phyloP scores from a whole-genome alignment of 2,797 vertebrate species.

The Gouania willdenowi region DNA sequence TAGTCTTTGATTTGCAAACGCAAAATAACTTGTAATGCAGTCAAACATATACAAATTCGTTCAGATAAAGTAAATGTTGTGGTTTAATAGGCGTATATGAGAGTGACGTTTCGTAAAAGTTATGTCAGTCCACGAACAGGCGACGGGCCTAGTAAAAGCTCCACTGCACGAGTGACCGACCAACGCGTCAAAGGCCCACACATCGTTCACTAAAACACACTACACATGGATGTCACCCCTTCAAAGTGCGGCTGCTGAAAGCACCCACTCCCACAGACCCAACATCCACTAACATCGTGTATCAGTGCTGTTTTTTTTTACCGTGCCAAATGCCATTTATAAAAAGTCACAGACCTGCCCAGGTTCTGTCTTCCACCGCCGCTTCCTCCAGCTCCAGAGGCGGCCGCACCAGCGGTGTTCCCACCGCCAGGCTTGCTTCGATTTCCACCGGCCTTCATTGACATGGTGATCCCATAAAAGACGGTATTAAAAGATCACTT shows the following conservation, averaged over 20 bases:
- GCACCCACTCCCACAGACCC: neutral
- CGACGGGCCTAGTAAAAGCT: conserved; percentile 57
- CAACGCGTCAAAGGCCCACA: conserved; percentile 62
- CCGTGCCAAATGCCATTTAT: conserved; percentile 15
- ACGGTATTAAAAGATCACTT: conserved; percentile 61
- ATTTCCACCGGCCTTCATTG: conserved; percentile 91
- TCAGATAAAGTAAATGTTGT: neutral
- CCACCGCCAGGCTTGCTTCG: conserved; percentile 86
- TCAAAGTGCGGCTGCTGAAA: neutral
- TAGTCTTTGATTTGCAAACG: too few relatives aligned
- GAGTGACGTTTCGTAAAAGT: conserved; percentile 26
- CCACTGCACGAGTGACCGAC: conserved; percentile 32
- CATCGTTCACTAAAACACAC: conserved; percentile 20
- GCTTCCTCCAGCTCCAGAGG: conserved; percentile 74
- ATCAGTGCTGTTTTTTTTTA: conserved; percentile 8
- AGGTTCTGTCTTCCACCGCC: conserved; percentile 83
- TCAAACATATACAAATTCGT: too few relatives aligned
- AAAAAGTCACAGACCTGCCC: conserved; percentile 83
- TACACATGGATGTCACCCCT: conserved; percentile 58
- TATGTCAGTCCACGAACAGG: conserved; percentile 21
- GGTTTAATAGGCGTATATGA: conserved; percentile 2
- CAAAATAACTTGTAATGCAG: too few relatives aligned
- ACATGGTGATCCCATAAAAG: conserved; percentile 93
- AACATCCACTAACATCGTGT: neutral
- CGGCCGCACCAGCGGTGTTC: conserved; percentile 77